phyloP scores from a whole-genome alignment of 2,888 invertebrate genomes.

The Lasioglossum morio region DNA sequence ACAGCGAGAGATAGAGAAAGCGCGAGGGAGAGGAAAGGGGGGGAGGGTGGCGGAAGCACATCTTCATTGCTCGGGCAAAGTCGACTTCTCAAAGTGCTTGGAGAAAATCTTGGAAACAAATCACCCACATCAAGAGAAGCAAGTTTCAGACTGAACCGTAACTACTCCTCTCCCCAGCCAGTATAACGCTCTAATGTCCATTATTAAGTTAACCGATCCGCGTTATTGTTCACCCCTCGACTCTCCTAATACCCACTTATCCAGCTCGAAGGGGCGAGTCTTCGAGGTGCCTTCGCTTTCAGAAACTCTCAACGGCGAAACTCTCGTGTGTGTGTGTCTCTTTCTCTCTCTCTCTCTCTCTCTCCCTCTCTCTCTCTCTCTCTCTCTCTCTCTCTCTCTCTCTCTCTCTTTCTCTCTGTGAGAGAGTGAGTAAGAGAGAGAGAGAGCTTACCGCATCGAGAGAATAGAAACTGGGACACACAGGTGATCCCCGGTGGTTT shows the following conservation, averaged over 20 bases:
- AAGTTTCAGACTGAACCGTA: constrained; percentile 66
- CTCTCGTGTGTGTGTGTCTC: not conserved
- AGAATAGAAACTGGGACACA: constrained; percentile 73
- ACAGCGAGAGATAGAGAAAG: not conserved
- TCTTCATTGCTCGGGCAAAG: constrained; percentile 57
- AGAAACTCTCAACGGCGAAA: constrained; percentile 62
- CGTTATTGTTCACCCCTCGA: constrained; percentile 73
- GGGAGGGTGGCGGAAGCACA: constrained; percentile 13
- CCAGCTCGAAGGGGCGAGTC: constrained; percentile 67
- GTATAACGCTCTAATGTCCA: constrained; percentile 74
- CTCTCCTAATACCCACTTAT: constrained; percentile 74
- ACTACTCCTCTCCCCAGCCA: constrained; percentile 47
- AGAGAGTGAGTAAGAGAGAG: not conserved
- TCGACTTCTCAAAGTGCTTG: constrained; percentile 69
- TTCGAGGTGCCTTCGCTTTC: constrained; percentile 67
- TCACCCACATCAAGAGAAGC: constrained; percentile 70
- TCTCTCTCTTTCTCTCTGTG: no score
- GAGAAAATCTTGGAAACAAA: constrained; percentile 73
- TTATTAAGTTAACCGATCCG: constrained; percentile 77
- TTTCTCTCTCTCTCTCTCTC: no score
- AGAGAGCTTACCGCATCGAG: constrained; percentile 65
- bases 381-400: no score
- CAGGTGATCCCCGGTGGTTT: constrained; percentile 72
- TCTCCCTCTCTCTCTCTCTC: no score
- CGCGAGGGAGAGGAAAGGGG: no score